phyloP scores from a whole-genome alignment of 2,888 invertebrate species.

The Saturnia japonica region DNA sequence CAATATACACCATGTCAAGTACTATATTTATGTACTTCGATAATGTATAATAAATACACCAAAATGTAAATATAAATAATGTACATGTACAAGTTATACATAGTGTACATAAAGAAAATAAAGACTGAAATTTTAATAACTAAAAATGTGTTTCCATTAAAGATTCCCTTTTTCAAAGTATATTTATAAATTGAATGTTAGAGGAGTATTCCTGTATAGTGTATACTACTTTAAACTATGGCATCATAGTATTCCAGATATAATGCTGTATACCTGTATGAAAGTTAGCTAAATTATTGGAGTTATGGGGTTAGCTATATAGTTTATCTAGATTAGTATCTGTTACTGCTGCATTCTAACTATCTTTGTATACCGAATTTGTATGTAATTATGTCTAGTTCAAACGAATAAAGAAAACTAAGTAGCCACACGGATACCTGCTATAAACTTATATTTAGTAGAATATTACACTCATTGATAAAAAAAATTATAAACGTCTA shows the following conservation, averaged over 20 bases:
- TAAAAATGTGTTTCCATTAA: neutral
- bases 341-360: no score
- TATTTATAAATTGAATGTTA: neutral
- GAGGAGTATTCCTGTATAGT: neutral
- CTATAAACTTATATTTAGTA: no score
- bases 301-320: no score
- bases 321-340: no score
- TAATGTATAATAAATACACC: neutral
- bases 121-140: constrained; percentile 1
- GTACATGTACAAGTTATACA: neutral
- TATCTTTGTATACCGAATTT: no score
- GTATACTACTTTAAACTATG: no score
- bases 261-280: no score
- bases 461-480: no score
- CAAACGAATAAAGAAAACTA: neutral
- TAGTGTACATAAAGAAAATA: constrained; percentile 24
- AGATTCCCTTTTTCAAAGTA: neutral
- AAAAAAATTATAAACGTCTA: no score
- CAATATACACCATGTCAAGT: neutral
- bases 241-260: no score
- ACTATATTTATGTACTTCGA: neutral
- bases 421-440: no score
- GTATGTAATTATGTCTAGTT: neutral
- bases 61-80: constrained; percentile 27
- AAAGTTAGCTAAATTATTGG: no score